These are phyloP conservation scores for Xestobium rufovillosum DNA, from an alignment of 2,888 invertebrate species.

Conservation along the genomic window DNA sequence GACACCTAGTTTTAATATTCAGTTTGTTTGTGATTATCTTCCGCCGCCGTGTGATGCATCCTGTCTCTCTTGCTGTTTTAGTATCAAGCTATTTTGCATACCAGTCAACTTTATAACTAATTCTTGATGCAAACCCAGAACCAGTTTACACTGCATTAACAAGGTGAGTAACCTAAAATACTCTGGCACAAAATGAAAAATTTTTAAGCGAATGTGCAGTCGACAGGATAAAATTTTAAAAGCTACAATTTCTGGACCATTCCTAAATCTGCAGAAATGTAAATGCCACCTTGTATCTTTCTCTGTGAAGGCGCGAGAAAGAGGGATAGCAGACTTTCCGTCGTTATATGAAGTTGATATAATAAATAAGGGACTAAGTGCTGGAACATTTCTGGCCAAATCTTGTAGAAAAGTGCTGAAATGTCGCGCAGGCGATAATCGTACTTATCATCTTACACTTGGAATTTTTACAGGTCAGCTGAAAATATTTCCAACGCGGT, in stretches of 20 bases:
- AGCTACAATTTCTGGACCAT: conserved; percentile 11
- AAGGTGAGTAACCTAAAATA: too few species aligned
- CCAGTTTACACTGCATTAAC: too few species aligned
- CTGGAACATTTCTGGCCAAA: conserved; percentile 13
- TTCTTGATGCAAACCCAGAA: too few species aligned
- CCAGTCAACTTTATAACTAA: too few species aligned
- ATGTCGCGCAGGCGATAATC: conserved; percentile 19
- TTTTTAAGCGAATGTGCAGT: conserved; percentile 11
- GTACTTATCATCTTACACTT: conserved; percentile 2
- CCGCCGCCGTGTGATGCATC: too few species aligned
- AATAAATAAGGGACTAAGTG: conserved; percentile 12
- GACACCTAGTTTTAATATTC: too few species aligned
- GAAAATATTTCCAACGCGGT: too few species aligned
- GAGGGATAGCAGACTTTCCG: background rate
- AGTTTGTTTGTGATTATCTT: too few species aligned
- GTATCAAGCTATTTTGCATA: too few species aligned
- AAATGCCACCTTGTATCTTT: conserved; percentile 11
- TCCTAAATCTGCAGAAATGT: conserved; percentile 9
- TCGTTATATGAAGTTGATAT: conserved; percentile 1
- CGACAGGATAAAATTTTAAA: conserved; percentile 16
- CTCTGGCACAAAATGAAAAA: too few species aligned
- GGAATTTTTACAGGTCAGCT: conserved; percentile 1
- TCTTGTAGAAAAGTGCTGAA: conserved; percentile 16
- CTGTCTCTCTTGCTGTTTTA: too few species aligned
- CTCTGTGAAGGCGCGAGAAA: conserved; percentile 5